Evolutionary conservation across 2,113 vertebrate species (phyloP).

Genomic region (Orientallactaga bullata): DNA sequence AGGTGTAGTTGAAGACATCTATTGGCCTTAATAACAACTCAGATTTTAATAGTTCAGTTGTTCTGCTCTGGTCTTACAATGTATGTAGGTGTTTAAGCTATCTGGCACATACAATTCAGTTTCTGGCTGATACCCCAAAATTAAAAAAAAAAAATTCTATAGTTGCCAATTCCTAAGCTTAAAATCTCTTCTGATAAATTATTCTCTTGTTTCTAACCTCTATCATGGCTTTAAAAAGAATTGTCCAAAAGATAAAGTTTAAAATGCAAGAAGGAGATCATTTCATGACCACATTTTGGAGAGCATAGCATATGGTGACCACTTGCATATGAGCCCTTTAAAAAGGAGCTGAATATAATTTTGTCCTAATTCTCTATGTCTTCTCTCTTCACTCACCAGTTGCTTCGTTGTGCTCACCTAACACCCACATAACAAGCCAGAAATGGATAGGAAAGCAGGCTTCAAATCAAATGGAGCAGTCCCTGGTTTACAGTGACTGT

Average conservation of each 20-base stretch:
- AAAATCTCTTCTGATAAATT: conserved; percentile 75
- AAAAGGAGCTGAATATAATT: conserved; percentile 6
- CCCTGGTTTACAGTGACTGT: not conserved
- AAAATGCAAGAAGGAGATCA: conserved; percentile 61
- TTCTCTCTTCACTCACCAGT: not conserved
- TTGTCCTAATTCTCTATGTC: not conserved
- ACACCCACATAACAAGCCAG: not conserved
- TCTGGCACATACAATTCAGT: conserved; percentile 78
- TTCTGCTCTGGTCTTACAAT: conserved; percentile 72
- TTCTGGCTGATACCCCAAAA: conserved; percentile 77
- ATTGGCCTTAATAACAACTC: conserved; percentile 73
- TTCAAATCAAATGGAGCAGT: not conserved
- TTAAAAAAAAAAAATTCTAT: conserved; percentile 69
- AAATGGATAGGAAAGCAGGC: not conserved
- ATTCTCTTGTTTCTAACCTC: conserved; percentile 66
- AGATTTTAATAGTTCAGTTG: conserved; percentile 78
- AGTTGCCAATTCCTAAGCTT: conserved; percentile 80
- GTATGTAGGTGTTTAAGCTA: conserved; percentile 83
- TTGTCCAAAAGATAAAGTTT: conserved; percentile 72
- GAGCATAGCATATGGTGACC: conserved; percentile 67
- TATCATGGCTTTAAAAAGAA: conserved; percentile 54
- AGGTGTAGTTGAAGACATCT: conserved; percentile 73
- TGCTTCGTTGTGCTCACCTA: not conserved
- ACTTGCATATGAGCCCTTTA: conserved; percentile 54
- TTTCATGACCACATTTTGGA: conserved; percentile 69